Conservation (phyloP, 2,888 invertebrate species). For the Cryptosula pallasiana region DNA sequence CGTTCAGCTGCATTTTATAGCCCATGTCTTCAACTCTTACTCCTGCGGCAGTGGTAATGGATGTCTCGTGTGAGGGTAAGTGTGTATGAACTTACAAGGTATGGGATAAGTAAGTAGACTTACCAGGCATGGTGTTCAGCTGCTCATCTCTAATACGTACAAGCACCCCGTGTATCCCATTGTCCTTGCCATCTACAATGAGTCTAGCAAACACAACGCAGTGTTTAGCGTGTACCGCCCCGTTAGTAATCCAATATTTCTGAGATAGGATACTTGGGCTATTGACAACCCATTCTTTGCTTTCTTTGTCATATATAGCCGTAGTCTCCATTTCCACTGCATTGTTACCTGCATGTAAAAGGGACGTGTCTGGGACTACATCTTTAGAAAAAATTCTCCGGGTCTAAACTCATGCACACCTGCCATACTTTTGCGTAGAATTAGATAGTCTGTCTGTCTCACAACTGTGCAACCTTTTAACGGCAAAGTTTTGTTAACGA, state of each 20-base stretch:
- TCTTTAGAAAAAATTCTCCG: no score
- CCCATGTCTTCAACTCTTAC: constrained; percentile 36
- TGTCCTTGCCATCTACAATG: constrained; percentile 28
- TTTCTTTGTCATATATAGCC: constrained; percentile 32
- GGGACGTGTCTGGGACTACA: no score
- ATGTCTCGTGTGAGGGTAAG: no score
- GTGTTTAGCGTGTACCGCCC: constrained; percentile 37
- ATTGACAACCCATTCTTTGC: constrained; percentile 33
- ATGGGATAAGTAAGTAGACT: no score
- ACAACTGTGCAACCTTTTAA: no score
- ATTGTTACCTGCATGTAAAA: constrained; percentile 32
- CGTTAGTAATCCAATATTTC: constrained; percentile 39
- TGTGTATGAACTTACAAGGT: no score
- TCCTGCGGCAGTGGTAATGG: constrained; percentile 31
- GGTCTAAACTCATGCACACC: no score
- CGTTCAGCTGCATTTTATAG: constrained; percentile 35
- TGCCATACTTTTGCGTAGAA: no score
- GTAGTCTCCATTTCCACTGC: constrained; percentile 39
- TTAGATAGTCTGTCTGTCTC: no score
- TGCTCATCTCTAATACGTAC: constrained; percentile 34
- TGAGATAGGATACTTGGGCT: constrained; percentile 33
- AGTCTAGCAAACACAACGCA: constrained; percentile 33
- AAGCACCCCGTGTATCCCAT: constrained; percentile 33
- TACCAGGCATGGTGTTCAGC: constrained; percentile 27
- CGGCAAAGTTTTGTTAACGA: no score